A percentile compares a stretch with the other conserved stretches of the same genome.
phyloP scores from a whole-genome alignment of 1,140 invertebrate species.

The Epicauta chinensis region DNA sequence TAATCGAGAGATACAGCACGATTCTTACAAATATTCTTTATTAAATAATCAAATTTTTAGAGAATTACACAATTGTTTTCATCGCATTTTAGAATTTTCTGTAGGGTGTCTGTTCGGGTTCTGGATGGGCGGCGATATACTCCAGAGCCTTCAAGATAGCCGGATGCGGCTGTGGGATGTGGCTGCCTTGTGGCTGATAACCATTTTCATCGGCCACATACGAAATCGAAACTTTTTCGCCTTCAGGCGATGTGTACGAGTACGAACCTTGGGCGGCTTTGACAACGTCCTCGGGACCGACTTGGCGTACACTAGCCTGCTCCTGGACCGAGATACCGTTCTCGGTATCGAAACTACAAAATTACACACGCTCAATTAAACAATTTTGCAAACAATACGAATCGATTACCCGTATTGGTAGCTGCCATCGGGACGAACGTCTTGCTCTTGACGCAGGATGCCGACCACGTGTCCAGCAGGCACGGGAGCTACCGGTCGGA shows the following conservation, averaged over 20 bases:
- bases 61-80: too few species aligned
- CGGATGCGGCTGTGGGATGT: constrained; percentile 45
- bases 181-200: constrained; percentile 48
- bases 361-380: neutral
- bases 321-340: constrained; percentile 49
- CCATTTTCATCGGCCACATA: constrained; percentile 53
- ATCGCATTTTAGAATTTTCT: too few species aligned
- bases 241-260: constrained; percentile 36
- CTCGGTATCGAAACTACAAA: constrained; percentile 44
- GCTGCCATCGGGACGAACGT: neutral
- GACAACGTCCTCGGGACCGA: constrained; percentile 7
- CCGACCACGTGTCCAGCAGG: neutral
- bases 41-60: too few species aligned
- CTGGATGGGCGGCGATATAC: constrained; percentile 38
- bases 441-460: neutral
- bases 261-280: constrained; percentile 12
- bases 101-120: neutral
- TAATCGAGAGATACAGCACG: too few species aligned
- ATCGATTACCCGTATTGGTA: neutral
- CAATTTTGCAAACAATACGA: neutral
- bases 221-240: constrained; percentile 42
- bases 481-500: neutral
- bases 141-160: constrained; percentile 38
- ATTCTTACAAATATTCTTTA: too few species aligned
- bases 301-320: constrained; percentile 31